These are phyloP conservation scores for Parelbella ahira DNA, from an alignment of 2,888 invertebrate species.

Conservation along the genomic window DNA sequence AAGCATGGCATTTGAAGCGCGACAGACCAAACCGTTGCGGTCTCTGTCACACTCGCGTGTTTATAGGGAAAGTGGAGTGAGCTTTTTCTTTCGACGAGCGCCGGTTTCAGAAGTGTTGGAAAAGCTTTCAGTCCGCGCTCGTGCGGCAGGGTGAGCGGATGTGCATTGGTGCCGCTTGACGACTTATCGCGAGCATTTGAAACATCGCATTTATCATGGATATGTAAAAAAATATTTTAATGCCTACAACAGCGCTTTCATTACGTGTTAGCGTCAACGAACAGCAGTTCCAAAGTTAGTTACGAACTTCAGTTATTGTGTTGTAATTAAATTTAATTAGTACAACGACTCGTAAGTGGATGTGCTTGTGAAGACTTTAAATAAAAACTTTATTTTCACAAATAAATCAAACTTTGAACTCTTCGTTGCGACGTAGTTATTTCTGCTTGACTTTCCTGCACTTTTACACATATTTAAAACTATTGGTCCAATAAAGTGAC, in stretches of 20 bases:
- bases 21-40: conserved; percentile 32
- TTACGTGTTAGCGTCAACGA: conserved; percentile 10
- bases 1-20: conserved; percentile 39
- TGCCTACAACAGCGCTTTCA: conserved; percentile 16
- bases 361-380: conserved; percentile 50
- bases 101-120: conserved; percentile 44
- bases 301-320: conserved; percentile 9
- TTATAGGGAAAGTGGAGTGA: conserved; percentile 43
- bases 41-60: conserved; percentile 47
- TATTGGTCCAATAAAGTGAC: conserved; percentile 69
- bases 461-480: conserved; percentile 37
- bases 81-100: conserved; percentile 43
- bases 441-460: conserved; percentile 29
- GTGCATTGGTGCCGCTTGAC: conserved; percentile 32
- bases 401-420: too few relatives aligned
- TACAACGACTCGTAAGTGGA: conserved; percentile 41
- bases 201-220: conserved; percentile 36
- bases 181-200: conserved; percentile 32
- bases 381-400: too few relatives aligned
- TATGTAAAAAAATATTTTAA: conserved; percentile 12
- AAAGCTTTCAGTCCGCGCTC: conserved; percentile 68
- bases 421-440: too few relatives aligned
- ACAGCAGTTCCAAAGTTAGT: neutral
- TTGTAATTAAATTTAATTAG: conserved; percentile 28
- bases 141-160: conserved; percentile 63